A percentile compares a stretch with the other conserved stretches of the same genome.
phyloP scores from a whole-genome alignment of 2,888 invertebrate genomes.

The Acleris holmiana region DNA sequence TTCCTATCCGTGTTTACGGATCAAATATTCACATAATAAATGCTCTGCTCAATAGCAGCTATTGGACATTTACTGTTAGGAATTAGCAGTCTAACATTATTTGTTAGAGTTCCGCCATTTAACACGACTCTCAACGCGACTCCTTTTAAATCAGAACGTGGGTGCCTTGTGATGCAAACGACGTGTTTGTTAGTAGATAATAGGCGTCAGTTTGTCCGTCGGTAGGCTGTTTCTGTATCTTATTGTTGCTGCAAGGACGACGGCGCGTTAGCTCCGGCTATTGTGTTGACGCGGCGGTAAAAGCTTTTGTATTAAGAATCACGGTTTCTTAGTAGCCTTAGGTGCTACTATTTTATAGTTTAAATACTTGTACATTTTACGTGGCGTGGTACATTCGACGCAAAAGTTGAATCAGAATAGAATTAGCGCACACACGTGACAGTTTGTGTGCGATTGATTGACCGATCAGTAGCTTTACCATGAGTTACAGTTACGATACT shows the following conservation, averaged over 20 bases:
- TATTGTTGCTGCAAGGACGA: constrained; percentile 30
- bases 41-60: too few relatives aligned
- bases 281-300: constrained; percentile 4
- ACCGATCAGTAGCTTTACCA: too few relatives aligned
- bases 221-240: constrained; percentile 4
- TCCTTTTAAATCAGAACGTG: constrained; percentile 28
- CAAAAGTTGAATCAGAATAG: too few relatives aligned
- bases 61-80: too few relatives aligned
- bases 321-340: constrained; percentile 1
- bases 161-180: constrained; percentile 29
- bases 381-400: too few relatives aligned
- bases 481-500: too few relatives aligned
- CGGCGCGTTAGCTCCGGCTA: constrained; percentile 1
- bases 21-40: too few relatives aligned
- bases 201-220: constrained; percentile 16
- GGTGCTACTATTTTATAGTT: background rate
- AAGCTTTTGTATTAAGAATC: constrained; percentile 9
- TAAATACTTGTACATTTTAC: background rate
- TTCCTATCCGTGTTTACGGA: too few relatives aligned
- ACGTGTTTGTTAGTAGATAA: constrained; percentile 19
- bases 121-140: background rate
- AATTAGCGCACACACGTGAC: too few relatives aligned
- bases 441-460: too few relatives aligned
- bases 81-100: background rate
- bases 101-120: background rate